Conservation (phyloP, 2,888 invertebrate species). For the Eumacrocentrus americanus region DNA sequence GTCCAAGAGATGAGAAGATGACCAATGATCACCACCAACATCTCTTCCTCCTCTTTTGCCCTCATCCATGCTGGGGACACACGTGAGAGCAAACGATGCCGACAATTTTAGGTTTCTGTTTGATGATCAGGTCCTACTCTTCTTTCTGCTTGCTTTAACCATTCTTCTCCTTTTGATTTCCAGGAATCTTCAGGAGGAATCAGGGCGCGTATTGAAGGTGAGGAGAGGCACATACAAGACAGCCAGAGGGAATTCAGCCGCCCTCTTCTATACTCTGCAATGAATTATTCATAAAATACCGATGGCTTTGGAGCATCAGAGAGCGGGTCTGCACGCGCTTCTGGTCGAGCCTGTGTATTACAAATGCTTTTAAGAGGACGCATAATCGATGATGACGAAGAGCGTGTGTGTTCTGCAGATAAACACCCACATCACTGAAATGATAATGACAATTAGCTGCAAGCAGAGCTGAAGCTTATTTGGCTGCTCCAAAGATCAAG, state of each 20-base stretch:
- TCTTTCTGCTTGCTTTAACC: too few species aligned
- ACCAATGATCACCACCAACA: too few species aligned
- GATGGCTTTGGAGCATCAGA: conserved; percentile 10
- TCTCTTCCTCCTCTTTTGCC: too few species aligned
- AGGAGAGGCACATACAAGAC: conserved; percentile 16
- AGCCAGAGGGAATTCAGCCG: conserved; percentile 23
- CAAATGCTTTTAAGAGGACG: conserved; percentile 13
- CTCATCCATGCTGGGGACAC: too few species aligned
- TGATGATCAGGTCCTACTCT: too few species aligned
- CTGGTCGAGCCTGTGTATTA: conserved; percentile 11
- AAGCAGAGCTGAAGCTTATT: too few species aligned
- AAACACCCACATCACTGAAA: too few species aligned
- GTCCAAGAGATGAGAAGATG: too few species aligned
- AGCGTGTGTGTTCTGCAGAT: conserved; percentile 1
- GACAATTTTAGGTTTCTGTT: too few species aligned
- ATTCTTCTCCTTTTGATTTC: background rate
- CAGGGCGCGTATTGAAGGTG: conserved; percentile 13
- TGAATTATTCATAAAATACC: conserved; percentile 48
- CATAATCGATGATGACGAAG: conserved; percentile 15
- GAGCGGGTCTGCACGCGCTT: conserved; percentile 16
- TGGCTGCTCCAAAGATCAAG: too few species aligned
- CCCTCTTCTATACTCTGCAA: conserved; percentile 38
- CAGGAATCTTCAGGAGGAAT: conserved; percentile 5
- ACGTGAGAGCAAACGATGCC: too few species aligned
- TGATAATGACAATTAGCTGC: too few species aligned